phyloP scores from a whole-genome alignment of 1,140 invertebrate species.

The Bombus confusus region DNA sequence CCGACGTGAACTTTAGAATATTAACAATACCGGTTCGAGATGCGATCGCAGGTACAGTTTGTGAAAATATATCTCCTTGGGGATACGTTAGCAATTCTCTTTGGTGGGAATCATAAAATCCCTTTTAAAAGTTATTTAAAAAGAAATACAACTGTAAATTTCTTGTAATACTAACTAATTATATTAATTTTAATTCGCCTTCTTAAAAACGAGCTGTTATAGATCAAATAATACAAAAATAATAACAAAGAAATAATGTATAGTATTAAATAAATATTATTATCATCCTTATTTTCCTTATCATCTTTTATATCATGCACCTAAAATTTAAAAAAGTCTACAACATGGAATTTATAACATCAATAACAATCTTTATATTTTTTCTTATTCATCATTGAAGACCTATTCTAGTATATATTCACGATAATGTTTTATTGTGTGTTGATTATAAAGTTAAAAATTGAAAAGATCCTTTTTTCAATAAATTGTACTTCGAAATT shows the following conservation, averaged over 20 bases:
- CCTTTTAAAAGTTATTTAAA: not conserved
- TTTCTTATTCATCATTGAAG: too few species aligned
- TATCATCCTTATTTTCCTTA: not conserved
- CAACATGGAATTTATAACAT: too few species aligned
- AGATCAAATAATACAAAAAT: not conserved
- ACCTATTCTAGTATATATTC: too few species aligned
- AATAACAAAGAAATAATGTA: not conserved
- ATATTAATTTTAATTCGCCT: not conserved
- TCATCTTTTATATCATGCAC: not conserved
- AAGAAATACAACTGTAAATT: not conserved
- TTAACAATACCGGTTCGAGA: slow-evolving; percentile 86
- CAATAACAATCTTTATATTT: too few species aligned
- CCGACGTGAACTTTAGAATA: slow-evolving; percentile 90
- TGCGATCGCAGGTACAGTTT: slow-evolving; percentile 88
- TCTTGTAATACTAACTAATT: not conserved
- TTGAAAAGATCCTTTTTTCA: not conserved
- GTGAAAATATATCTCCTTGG: slow-evolving; percentile 81
- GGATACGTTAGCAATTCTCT: slow-evolving; percentile 67
- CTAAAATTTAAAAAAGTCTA: not conserved
- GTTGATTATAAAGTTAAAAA: not conserved
- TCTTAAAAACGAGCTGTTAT: not conserved
- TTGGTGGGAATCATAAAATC: slow-evolving; percentile 65
- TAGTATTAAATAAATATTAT: too few species aligned
- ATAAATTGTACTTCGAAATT: not conserved
- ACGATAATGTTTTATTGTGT: too few species aligned